Conservation (phyloP, 2,797 vertebrate species). For the Epinephelus awoara region DNA sequence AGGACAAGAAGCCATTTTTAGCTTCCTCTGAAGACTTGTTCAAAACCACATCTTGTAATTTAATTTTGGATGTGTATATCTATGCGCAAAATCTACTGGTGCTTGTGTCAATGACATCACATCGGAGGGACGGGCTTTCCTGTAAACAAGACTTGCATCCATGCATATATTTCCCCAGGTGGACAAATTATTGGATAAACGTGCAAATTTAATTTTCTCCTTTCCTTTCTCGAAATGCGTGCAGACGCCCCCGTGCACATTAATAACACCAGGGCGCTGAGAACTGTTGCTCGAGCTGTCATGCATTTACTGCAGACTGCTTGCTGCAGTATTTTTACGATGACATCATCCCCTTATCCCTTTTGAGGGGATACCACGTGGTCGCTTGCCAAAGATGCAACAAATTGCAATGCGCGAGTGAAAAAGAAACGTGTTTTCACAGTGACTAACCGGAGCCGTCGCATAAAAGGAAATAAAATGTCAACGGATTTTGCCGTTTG, state of each 20-base stretch:
- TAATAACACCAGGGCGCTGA: constrained; percentile 1
- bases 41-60: neutral
- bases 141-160: constrained; percentile 44
- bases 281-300: constrained; percentile 66
- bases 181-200: neutral
- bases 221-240: accelerated
- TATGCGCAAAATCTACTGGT: constrained; percentile 19
- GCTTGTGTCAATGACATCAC: constrained; percentile 44
- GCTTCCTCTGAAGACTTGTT: neutral
- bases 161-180: neutral
- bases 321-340: constrained; percentile 86
- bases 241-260: neutral
- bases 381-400: constrained; percentile 57
- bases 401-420: constrained; percentile 34
- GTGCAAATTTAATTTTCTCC: neutral
- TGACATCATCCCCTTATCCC: constrained; percentile 83
- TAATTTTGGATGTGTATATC: neutral
- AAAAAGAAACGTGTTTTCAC: neutral
- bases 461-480: neutral
- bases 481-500: neutral
- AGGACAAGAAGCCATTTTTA: neutral
- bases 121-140: constrained; percentile 20
- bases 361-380: constrained; percentile 72
- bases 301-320: constrained; percentile 80
- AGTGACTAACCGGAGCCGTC: neutral